These are phyloP conservation scores for Candidula unifasciata DNA, from an alignment of 2,888 invertebrate genomes.

Conservation along the genomic window DNA sequence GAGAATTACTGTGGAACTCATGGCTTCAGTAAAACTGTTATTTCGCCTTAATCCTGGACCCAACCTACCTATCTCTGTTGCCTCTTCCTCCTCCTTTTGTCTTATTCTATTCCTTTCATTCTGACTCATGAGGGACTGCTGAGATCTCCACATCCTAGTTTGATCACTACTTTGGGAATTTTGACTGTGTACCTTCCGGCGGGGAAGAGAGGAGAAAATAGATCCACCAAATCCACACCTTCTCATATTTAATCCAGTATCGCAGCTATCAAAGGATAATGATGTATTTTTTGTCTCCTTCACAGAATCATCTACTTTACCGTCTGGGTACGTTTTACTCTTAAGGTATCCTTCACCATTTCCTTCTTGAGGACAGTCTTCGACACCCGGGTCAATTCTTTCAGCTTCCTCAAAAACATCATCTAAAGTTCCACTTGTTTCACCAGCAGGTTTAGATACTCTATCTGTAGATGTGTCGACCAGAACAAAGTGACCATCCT, in stretches of 20 bases:
- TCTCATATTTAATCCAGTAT: background rate
- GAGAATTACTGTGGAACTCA: slow-evolving; percentile 37
- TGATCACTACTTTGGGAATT: slow-evolving; percentile 59
- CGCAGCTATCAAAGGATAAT: slow-evolving; percentile 23
- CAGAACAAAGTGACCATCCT: slow-evolving; percentile 57
- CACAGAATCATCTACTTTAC: slow-evolving; percentile 6
- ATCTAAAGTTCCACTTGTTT: background rate
- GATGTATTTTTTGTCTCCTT: background rate
- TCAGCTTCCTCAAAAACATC: slow-evolving; percentile 7
- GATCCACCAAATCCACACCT: slow-evolving; percentile 16
- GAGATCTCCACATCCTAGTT: slow-evolving; percentile 51
- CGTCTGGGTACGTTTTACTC: slow-evolving; percentile 6
- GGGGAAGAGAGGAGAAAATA: slow-evolving; percentile 39
- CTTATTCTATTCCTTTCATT: slow-evolving; percentile 34
- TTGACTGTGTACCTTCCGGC: slow-evolving; percentile 17
- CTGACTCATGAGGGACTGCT: slow-evolving; percentile 50
- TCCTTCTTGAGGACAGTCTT: background rate
- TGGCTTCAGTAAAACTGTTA: slow-evolving; percentile 52
- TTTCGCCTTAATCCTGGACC: slow-evolving; percentile 41
- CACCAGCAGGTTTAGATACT: background rate
- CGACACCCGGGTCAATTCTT: background rate
- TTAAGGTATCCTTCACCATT: background rate
- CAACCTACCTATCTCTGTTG: background rate
- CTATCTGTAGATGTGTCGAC: slow-evolving; percentile 32
- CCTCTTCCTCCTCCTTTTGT: slow-evolving; percentile 23